These are phyloP conservation scores for Semotilus atromaculatus DNA, from an alignment of 2,797 vertebrate species.

Conservation along the genomic window DNA sequence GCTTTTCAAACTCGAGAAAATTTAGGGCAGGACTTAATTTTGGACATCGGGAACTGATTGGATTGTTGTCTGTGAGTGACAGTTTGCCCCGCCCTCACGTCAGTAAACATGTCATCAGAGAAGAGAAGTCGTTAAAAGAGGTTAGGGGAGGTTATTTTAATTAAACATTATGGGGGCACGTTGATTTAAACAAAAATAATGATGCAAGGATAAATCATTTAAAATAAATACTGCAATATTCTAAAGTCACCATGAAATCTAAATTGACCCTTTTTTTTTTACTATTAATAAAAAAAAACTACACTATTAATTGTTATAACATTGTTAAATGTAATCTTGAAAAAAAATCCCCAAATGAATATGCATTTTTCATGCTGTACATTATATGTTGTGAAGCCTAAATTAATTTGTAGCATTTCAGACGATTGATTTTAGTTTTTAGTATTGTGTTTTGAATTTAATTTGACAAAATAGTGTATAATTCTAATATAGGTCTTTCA, in stretches of 20 bases:
- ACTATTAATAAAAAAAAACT: no score
- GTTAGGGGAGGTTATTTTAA: neutral
- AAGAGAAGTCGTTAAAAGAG: neutral
- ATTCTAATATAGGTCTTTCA: neutral
- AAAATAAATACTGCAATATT: no score
- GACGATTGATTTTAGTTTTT: neutral
- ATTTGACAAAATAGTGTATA: neutral
- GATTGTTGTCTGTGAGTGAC: neutral
- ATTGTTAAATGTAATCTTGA: neutral
- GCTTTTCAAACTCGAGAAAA: no score
- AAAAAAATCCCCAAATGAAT: neutral
- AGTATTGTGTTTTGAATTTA: neutral
- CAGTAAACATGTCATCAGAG: neutral
- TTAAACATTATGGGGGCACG: no score
- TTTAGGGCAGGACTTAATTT: no score
- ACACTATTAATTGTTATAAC: neutral
- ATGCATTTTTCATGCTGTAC: neutral
- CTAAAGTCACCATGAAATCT: no score
- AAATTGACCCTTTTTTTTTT: no score
- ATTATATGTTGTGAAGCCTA: neutral
- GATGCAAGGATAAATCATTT: no score
- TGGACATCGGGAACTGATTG: no score
- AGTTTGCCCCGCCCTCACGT: neutral
- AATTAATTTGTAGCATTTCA: neutral
- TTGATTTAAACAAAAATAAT: no score